A percentile compares a stretch with the other conserved stretches of the same genome.
These are phyloP conservation scores for Fragum sueziense DNA, from an alignment of 2,888 invertebrate genomes.

Conservation along the genomic window DNA sequence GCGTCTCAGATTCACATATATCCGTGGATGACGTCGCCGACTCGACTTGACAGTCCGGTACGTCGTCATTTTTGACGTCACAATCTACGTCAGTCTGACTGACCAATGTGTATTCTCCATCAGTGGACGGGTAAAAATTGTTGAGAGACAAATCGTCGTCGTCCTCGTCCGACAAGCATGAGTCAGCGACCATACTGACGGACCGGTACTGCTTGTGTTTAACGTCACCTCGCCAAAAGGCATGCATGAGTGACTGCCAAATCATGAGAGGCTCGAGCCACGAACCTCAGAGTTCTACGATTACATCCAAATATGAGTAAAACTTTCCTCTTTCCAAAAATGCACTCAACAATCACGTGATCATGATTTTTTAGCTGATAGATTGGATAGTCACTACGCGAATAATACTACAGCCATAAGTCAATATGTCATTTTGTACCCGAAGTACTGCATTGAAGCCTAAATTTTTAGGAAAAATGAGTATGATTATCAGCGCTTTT, in stretches of 20 bases:
- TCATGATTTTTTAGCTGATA: no score
- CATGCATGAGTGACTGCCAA: slow-evolving; percentile 53
- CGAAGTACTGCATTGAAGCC: no score
- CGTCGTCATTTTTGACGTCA: neutral
- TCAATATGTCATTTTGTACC: no score
- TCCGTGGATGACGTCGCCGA: neutral
- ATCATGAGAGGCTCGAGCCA: slow-evolving; percentile 55
- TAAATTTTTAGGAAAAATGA: no score
- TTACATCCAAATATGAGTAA: neutral
- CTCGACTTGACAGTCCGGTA: neutral
- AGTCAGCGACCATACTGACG: slow-evolving; percentile 43
- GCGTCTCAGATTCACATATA: neutral
- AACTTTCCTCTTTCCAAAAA: no score
- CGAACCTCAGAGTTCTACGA: slow-evolving; percentile 12
- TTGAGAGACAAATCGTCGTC: slow-evolving; percentile 54
- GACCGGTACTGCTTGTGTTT: slow-evolving; percentile 44
- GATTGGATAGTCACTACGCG: no score
- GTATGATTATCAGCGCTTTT: no score
- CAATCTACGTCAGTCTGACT: slow-evolving; percentile 1
- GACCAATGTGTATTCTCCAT: slow-evolving; percentile 11
- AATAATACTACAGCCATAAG: no score
- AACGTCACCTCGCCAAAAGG: slow-evolving; percentile 56
- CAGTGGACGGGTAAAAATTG: slow-evolving; percentile 38
- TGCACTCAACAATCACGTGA: no score
- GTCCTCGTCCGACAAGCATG: slow-evolving; percentile 33